phyloP scores from a whole-genome alignment of 37 sponge, comb jelly and placozoan species.

The Halichondria panicea region DNA sequence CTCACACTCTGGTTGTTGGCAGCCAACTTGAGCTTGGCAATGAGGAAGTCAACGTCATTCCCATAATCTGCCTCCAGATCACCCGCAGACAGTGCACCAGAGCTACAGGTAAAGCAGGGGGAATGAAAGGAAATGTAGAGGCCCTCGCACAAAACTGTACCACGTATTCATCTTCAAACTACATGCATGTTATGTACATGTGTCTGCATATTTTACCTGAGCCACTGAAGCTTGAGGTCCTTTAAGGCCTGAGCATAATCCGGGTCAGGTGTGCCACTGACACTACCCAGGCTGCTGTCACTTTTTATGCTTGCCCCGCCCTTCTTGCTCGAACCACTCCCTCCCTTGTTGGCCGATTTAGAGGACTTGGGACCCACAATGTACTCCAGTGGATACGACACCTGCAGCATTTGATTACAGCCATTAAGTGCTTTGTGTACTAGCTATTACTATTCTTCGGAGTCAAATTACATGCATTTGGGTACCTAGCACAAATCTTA shows the following conservation, averaged over 20 bases:
- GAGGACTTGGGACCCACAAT: constrained; percentile 39
- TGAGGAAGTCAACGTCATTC: constrained; percentile 45
- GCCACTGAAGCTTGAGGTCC: constrained; percentile 64
- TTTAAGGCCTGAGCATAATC: constrained; percentile 49
- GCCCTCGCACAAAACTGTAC: no score
- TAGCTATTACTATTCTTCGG: no score
- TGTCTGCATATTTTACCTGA: constrained; percentile 24
- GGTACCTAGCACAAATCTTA: no score
- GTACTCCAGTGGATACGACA: constrained; percentile 57
- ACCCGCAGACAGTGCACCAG: constrained; percentile 11
- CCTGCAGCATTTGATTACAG: constrained; percentile 23
- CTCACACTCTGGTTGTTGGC: constrained; percentile 36
- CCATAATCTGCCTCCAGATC: constrained; percentile 43
- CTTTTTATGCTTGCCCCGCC: neutral
- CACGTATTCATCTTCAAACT: no score
- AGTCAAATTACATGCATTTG: no score
- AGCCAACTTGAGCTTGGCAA: constrained; percentile 35
- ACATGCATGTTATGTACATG: neutral
- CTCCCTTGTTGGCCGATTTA: neutral
- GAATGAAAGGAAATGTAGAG: neutral
- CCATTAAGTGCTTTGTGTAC: no score
- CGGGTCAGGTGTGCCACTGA: neutral
- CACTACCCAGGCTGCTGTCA: neutral
- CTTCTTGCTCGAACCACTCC: neutral
- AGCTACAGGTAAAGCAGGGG: constrained; percentile 7